Percentiles rank a stretch among this genome's conserved stretches.
phyloP scores from a whole-genome alignment of 2,113 vertebrate species.

The Pterocles burchelli region DNA sequence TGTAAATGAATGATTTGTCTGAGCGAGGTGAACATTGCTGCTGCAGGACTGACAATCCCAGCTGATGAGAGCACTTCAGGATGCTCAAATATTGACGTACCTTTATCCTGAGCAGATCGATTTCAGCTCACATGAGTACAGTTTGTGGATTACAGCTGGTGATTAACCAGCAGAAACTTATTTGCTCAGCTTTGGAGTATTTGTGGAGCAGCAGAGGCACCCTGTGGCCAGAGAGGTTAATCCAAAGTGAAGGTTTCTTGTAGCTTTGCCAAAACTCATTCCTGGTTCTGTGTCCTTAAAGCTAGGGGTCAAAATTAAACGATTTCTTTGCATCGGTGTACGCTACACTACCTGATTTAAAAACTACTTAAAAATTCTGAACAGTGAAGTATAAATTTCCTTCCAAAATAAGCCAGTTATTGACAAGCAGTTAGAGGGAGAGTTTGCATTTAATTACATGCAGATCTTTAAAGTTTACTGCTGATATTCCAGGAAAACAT shows the following conservation, averaged over 20 bases:
- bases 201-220: conserved; percentile 66
- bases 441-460: neutral
- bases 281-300: neutral
- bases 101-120: conserved; percentile 5
- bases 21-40: neutral
- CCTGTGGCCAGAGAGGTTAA: conserved; percentile 62
- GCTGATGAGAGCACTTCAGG: conserved; percentile 24
- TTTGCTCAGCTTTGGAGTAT: neutral
- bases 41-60: neutral
- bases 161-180: conserved; percentile 20
- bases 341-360: neutral
- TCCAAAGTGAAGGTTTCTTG: conserved; percentile 18
- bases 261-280: neutral
- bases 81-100: conserved; percentile 2
- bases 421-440: neutral
- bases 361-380: neutral
- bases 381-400: neutral
- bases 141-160: conserved; percentile 40
- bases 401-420: neutral
- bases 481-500: neutral
- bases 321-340: neutral
- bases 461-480: neutral
- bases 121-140: neutral
- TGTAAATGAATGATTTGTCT: neutral
- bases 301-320: neutral